Percentiles rank a stretch among this genome's conserved stretches.
These are phyloP conservation scores for Cephalotes varians DNA, from an alignment of 2,888 invertebrate genomes.

Conservation along the genomic window DNA sequence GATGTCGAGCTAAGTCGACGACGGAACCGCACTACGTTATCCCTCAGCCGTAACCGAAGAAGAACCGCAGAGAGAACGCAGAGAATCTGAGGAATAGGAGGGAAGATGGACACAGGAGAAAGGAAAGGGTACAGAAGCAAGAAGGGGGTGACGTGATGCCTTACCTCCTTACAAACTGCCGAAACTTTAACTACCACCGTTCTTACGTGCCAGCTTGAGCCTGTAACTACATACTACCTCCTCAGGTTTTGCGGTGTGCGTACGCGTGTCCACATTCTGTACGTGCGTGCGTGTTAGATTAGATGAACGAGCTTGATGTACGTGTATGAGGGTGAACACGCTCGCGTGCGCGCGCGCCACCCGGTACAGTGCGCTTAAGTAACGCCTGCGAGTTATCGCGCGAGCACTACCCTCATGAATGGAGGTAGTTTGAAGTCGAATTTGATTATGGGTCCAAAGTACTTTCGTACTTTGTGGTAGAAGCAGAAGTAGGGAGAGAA, in stretches of 20 bases:
- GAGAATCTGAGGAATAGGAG: conserved; percentile 13
- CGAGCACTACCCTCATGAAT: conserved; percentile 36
- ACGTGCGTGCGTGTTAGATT: conserved; percentile 25
- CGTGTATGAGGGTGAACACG: neutral
- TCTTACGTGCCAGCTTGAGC: conserved; percentile 67
- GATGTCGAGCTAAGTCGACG: conserved; percentile 74
- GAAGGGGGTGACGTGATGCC: conserved; percentile 37
- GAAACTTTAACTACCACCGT: conserved; percentile 77
- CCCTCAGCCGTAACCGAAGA: conserved; percentile 81
- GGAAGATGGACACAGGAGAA: conserved; percentile 13
- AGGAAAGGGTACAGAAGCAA: conserved; percentile 1
- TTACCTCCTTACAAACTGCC: conserved; percentile 79
- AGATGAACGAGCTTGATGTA: neutral
- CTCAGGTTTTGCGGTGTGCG: conserved; percentile 31
- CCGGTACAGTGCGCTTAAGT: conserved; percentile 43
- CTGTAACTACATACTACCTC: conserved; percentile 52
- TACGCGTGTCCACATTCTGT: conserved; percentile 6
- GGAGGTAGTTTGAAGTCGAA: conserved; percentile 46
- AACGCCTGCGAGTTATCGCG: conserved; percentile 52
- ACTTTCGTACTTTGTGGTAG: conserved; percentile 31
- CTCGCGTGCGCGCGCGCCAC: neutral
- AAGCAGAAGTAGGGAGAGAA: neutral
- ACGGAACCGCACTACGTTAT: conserved; percentile 79
- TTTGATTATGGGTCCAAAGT: conserved; percentile 49
- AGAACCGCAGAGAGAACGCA: conserved; percentile 72